Evolutionary conservation across 2,888 invertebrate genomes (phyloP).

Genomic region (Celastrina argiolus): DNA sequence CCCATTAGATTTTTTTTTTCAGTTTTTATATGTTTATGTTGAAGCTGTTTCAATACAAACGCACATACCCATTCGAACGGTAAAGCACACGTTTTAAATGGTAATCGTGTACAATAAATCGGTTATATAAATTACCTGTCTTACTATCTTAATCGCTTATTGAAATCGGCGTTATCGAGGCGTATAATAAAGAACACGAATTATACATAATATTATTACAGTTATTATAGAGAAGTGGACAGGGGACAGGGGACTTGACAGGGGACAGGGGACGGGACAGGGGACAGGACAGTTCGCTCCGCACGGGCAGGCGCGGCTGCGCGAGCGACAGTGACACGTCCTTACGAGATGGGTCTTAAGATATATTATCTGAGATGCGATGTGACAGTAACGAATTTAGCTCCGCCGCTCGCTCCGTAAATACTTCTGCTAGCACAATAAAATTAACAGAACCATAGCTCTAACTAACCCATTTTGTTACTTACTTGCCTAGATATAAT

Average conservation of each 20-base stretch:
- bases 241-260: too few species aligned
- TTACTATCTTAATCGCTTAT: constrained; percentile 3
- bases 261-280: too few species aligned
- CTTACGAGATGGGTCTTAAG: neutral
- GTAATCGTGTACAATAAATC: constrained; percentile 2
- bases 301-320: neutral
- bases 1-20: too few species aligned
- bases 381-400: constrained; percentile 11
- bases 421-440: neutral
- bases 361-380: neutral
- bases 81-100: constrained; percentile 2
- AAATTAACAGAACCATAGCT: neutral
- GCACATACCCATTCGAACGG: neutral
- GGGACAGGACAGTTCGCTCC: neutral
- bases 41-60: too few species aligned
- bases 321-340: neutral
- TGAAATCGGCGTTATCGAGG: neutral
- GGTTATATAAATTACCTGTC: neutral
- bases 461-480: neutral
- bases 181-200: constrained; percentile 4
- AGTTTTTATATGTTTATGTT: too few species aligned
- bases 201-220: neutral
- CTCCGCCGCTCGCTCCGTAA: neutral
- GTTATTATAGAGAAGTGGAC: neutral
- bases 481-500: too few species aligned